These are phyloP conservation scores for Aphaenogaster rudis DNA, from an alignment of 1,140 invertebrate species.

Conservation along the genomic window DNA sequence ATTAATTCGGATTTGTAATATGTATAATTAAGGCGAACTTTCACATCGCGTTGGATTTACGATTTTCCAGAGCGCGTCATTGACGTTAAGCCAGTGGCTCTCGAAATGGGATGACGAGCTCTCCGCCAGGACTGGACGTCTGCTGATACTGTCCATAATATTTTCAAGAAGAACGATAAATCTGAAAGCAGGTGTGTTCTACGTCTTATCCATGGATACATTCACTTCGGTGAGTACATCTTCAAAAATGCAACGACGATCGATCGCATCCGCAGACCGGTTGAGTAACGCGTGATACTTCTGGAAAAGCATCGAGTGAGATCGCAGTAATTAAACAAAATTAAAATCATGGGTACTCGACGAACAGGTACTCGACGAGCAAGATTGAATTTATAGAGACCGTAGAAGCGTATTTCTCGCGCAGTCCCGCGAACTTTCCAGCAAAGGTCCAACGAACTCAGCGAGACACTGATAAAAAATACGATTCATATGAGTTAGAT, in stretches of 20 bases:
- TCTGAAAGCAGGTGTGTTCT: conserved; percentile 69
- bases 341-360: conserved; percentile 14
- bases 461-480: not conserved
- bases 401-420: not conserved
- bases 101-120: conserved; percentile 61
- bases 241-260: not conserved
- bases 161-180: conserved; percentile 43
- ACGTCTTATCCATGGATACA: conserved; percentile 65
- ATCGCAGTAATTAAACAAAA: conserved; percentile 32
- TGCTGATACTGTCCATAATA: conserved; percentile 59
- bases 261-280: conserved; percentile 6
- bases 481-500: not conserved
- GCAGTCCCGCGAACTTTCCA: conserved; percentile 18
- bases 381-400: conserved; percentile 27
- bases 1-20: conserved; percentile 17
- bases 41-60: not conserved
- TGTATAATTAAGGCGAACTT: conserved; percentile 11
- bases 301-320: not conserved
- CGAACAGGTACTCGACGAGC: not conserved
- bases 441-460: not conserved
- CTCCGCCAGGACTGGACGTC: not conserved
- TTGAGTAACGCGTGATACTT: conserved; percentile 7
- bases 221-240: conserved; percentile 59
- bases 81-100: conserved; percentile 67
- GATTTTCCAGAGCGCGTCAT: conserved; percentile 41